Conservation (phyloP, 2,113 vertebrate species). For the Struthidea cinerea region DNA sequence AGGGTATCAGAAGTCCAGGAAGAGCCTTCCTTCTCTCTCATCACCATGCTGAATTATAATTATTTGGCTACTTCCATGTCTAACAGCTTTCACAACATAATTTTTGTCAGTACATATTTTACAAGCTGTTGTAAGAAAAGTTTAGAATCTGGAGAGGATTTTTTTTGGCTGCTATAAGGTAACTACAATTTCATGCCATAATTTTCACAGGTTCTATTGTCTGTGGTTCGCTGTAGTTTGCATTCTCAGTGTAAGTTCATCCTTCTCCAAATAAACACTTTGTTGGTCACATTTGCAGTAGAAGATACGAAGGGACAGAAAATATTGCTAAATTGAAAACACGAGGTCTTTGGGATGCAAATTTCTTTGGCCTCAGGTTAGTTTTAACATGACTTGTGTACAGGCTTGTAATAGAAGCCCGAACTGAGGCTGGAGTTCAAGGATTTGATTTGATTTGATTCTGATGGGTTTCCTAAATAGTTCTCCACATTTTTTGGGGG, state of each 20-base stretch:
- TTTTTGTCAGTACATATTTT: background rate
- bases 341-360: background rate
- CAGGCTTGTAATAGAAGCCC: background rate
- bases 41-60: background rate
- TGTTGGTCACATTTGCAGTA: background rate
- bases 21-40: background rate
- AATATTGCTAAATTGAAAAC: background rate
- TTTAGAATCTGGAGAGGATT: background rate
- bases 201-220: background rate
- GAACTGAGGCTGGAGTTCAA: background rate
- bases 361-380: background rate
- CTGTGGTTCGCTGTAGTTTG: background rate
- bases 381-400: background rate
- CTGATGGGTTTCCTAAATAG: background rate
- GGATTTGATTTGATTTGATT: background rate
- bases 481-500: background rate
- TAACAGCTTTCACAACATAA: background rate
- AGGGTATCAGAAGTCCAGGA: background rate
- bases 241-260: background rate
- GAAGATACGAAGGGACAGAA: background rate
- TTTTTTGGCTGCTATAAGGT: background rate
- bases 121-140: background rate
- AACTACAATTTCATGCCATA: background rate
- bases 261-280: background rate
- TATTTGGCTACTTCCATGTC: background rate